These are phyloP conservation scores for Pammene aurita DNA, from an alignment of 2,888 invertebrate genomes.

Conservation along the genomic window DNA sequence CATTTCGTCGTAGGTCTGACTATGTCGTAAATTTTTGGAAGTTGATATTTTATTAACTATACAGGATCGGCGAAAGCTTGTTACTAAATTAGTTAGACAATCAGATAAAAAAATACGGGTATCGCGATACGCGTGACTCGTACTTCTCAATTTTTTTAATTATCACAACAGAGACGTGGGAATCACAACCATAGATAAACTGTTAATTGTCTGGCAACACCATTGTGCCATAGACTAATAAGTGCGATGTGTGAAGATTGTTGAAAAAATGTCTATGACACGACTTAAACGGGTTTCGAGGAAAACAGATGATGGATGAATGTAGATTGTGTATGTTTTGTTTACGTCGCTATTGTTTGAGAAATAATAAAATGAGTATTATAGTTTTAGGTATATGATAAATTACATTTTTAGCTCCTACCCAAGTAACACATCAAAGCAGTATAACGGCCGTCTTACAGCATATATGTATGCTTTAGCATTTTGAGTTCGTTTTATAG, in stretches of 20 bases:
- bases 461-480: too few relatives aligned
- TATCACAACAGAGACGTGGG: slow-evolving; percentile 18
- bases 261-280: slow-evolving; percentile 15
- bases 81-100: too few relatives aligned
- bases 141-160: not conserved
- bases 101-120: too few relatives aligned
- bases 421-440: too few relatives aligned
- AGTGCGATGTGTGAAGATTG: slow-evolving; percentile 13
- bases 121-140: not conserved
- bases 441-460: too few relatives aligned
- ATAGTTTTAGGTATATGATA: not conserved
- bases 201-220: slow-evolving; percentile 12
- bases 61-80: too few relatives aligned
- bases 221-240: slow-evolving; percentile 14
- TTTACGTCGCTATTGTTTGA: not conserved
- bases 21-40: too few relatives aligned
- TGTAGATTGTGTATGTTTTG: not conserved
- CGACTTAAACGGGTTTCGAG: slow-evolving; percentile 5
- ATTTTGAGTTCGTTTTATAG: too few relatives aligned
- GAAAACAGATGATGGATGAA: slow-evolving; percentile 3
- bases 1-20: too few relatives aligned
- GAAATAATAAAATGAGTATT: not conserved
- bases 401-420: too few relatives aligned
- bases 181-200: slow-evolving; percentile 10
- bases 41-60: too few relatives aligned